Evolutionary conservation across 1,140 invertebrate genomes (phyloP), one percentile per base, ranked within the genome.

Genomic region (Macrobrachium nipponense): DNA sequence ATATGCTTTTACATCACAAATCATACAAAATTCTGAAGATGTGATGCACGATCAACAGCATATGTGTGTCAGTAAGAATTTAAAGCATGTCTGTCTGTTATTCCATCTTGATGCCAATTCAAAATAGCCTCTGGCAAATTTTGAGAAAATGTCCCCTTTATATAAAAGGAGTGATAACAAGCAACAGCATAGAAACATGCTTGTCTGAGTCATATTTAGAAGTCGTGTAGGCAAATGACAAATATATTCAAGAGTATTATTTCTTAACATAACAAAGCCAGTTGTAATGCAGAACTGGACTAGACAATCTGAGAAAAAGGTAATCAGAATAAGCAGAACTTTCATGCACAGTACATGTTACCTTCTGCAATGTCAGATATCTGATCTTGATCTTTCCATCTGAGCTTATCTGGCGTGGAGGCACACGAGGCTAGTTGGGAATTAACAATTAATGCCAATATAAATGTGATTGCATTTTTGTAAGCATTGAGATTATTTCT

Each of bases 331-430:
- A 86, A 70, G 84, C 84, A 86, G 75, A 86, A 78, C 78, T 75
- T 58, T 86, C 84, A 86, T 86, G 84, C 84, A 86, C 84, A 73
- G 51, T 80, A 83, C 23, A 73, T 73, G 36, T 86, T 86, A 86
- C 84, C 84, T 86, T 86, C 70, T 86, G 84, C 23, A 86, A 80
- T 43, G 84, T 86, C 80, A 86, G 78, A 78, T 86, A 86, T 80
- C 84, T 86, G 84, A 86, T 86, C 84, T 86, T 86, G 84, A 78
- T 86, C 84, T 86, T 86, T 86, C 84, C 84, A 61, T 86, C 84
- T 78, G 84, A 80, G 77, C 51, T 80, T 80, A 86, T 80, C 84
- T 86, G 84, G 84, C 84, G 77, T 86, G 76, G 84, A 86, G 84
- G 84, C 77, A 86, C 77, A 86, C 77, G 77, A 86, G 84, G 84